Evolutionary conservation across 2,888 invertebrate species (phyloP), one percentile per base, ranked within the genome.

Genomic region (Euzetes globulus): DNA sequence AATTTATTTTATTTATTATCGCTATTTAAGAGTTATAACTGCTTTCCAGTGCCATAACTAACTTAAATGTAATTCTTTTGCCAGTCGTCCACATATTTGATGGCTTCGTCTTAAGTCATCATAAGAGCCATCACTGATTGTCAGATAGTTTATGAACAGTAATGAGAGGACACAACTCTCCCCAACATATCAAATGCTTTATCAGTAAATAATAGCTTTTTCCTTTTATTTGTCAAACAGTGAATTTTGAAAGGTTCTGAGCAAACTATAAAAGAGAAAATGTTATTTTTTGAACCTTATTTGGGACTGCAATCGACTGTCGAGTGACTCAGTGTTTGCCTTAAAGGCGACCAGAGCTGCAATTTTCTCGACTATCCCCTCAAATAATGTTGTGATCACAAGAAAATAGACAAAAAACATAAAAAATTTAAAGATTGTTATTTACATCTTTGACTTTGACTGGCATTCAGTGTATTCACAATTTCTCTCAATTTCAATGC

Each of bases 321-420:
- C n/a, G n/a, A n/a, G n/a, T n/a, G n/a, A n/a, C n/a, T n/a, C 55
- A 63, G 63, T 27, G 33, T 33, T 63, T 63, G 63, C 63, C 63
- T 63, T 13, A 58, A 63, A 63, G 63, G 63, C 63, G 29, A 27
- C 2, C n/a, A 63, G 33, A 63, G 25, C 29, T 37, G 17, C 37
- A 33, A 63, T 63, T 55, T 52, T 25, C 55, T 25, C 6, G 55
- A 25, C 55, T 55, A 25, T 55, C 22, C 22, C n/a, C 13, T 22
- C 9, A 7, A 25, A 9, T 55, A 25, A n/a, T n/a, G 29, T 27
- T 13, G 19, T 11, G 29, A n/a, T 9, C 27, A 6, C 17, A 58
- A 63, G 29, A 33, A 33, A 33, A 63, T 29, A 22, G 22, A 58
- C 11, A 22, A 58, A 29, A 58, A 58, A 29, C 11, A 58, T 58